These are phyloP conservation scores for Lacerta agilis DNA, from an alignment of 2,797 vertebrate genomes.

Conservation along the genomic window DNA sequence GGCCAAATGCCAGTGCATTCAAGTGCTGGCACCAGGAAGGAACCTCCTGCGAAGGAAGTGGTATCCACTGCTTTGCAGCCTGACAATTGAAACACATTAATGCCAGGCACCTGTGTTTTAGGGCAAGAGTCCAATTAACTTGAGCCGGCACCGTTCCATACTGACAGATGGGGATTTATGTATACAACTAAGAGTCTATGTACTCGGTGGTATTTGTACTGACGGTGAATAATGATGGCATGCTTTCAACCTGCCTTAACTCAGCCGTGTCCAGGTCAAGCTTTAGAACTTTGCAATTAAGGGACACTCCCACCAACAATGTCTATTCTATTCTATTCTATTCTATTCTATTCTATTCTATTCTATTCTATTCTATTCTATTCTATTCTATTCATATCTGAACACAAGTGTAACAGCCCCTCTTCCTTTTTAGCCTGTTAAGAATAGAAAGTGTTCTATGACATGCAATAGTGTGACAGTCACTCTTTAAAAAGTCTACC, in stretches of 20 bases:
- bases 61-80: conserved; percentile 50
- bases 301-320: not conserved
- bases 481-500: no score
- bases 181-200: conserved; percentile 28
- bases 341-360: no score
- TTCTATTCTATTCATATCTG: no score
- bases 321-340: no score
- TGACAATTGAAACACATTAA: conserved; percentile 55
- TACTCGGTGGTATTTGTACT: conserved; percentile 12
- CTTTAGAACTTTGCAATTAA: conserved; percentile 37
- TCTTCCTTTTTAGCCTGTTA: no score
- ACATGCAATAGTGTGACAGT: no score
- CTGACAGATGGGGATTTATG: conserved; percentile 64
- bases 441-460: no score
- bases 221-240: conserved; percentile 35
- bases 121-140: conserved; percentile 57
- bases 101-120: conserved; percentile 64
- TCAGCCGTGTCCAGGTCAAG: conserved; percentile 5
- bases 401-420: no score
- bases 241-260: conserved; percentile 34
- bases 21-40: not conserved
- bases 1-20: not conserved
- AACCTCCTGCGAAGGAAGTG: conserved; percentile 47
- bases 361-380: no score
- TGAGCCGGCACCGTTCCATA: conserved; percentile 52